A percentile compares a stretch with the other conserved stretches of the same genome.
These are phyloP conservation scores for Caenorhabditis sp. DNA, from an alignment of 2,888 invertebrate species.

Conservation along the genomic window DNA sequence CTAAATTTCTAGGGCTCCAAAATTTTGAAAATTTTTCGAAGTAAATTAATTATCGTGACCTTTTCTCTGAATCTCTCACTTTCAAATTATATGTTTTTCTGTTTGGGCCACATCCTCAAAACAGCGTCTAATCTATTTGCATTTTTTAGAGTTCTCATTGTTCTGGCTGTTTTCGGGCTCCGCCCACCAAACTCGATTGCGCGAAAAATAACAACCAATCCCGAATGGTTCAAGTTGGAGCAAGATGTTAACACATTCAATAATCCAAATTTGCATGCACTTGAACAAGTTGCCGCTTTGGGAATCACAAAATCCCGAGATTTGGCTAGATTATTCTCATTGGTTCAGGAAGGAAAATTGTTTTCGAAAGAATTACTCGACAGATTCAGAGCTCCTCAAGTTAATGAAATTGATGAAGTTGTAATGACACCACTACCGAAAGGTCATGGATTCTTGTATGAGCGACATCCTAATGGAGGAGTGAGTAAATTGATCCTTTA, in stretches of 20 bases:
- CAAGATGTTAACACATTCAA: slow-evolving; percentile 67
- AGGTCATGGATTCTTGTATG: slow-evolving; percentile 69
- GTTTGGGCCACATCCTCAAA: no score
- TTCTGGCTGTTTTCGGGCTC: slow-evolving; percentile 62
- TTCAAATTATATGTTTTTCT: no score
- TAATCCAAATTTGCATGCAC: slow-evolving; percentile 62
- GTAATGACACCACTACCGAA: slow-evolving; percentile 61
- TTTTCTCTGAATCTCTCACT: no score
- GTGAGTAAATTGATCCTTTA: slow-evolving; percentile 26
- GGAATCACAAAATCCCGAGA: slow-evolving; percentile 66
- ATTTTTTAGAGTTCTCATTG: slow-evolving; percentile 52
- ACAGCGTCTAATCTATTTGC: no score
- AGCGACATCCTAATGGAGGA: slow-evolving; percentile 62
- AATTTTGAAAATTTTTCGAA: neutral
- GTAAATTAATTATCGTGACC: no score
- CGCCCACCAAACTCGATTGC: slow-evolving; percentile 56
- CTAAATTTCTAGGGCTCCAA: no score
- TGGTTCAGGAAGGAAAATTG: slow-evolving; percentile 64
- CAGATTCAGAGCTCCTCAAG: slow-evolving; percentile 56
- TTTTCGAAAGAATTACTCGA: slow-evolving; percentile 55
- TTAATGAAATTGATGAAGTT: slow-evolving; percentile 60
- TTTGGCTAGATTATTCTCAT: slow-evolving; percentile 61
- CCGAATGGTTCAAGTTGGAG: slow-evolving; percentile 65
- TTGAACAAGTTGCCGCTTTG: slow-evolving; percentile 66
- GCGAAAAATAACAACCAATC: slow-evolving; percentile 58